A percentile compares a stretch with the other conserved stretches of the same genome.
Evolutionary conservation across 1,140 invertebrate genomes (phyloP).

Genomic region (Ladona fulva): DNA sequence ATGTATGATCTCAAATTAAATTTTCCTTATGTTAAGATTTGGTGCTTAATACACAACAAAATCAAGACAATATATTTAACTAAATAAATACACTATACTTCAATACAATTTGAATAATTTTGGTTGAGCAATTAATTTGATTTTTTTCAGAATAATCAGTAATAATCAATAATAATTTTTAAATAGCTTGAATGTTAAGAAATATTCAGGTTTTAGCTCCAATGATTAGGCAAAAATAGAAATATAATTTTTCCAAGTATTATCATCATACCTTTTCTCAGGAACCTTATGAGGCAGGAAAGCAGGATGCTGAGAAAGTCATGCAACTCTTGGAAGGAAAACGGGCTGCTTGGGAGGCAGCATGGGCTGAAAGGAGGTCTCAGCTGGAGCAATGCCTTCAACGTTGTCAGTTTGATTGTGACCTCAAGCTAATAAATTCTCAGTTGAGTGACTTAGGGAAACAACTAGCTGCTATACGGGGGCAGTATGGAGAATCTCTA

Average conservation of each 20-base stretch:
- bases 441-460: conserved; percentile 55
- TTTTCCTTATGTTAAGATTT: too few relatives aligned
- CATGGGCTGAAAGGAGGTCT: conserved; percentile 49
- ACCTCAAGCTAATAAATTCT: conserved; percentile 63
- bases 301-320: conserved; percentile 60
- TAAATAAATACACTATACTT: too few relatives aligned
- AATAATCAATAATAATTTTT: too few relatives aligned
- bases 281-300: conserved; percentile 56
- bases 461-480: conserved; percentile 51
- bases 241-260: conserved; percentile 13
- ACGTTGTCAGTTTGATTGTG: conserved; percentile 58
- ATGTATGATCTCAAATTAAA: too few relatives aligned
- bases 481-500: conserved; percentile 63
- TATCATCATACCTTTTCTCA: conserved; percentile 36
- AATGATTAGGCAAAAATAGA: conserved; percentile 14
- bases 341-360: conserved; percentile 46
- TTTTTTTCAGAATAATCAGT: too few relatives aligned
- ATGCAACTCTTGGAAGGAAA: conserved; percentile 47
- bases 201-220: background rate
- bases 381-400: conserved; percentile 53
- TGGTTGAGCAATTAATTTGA: too few relatives aligned
- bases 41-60: too few relatives aligned
- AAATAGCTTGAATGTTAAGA: background rate
- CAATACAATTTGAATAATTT: too few relatives aligned
- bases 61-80: too few relatives aligned